These are phyloP conservation scores for Daubentonia madagascariensis DNA, from an alignment of 2,113 vertebrate species.

Conservation along the genomic window DNA sequence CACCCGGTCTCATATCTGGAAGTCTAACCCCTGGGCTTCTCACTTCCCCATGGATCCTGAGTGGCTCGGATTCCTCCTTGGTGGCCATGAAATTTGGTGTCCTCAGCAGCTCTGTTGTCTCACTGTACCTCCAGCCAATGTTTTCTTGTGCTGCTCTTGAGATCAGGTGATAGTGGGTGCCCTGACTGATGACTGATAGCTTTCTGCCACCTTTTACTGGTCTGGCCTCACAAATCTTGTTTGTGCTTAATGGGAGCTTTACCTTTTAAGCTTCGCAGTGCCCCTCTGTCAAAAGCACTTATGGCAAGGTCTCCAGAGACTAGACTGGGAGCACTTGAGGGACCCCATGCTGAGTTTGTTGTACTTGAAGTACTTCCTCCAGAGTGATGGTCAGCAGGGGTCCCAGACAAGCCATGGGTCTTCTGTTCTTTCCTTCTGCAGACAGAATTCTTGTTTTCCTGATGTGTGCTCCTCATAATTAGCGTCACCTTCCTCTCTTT, in stretches of 20 bases:
- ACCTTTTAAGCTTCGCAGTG: neutral
- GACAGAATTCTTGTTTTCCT: constrained; percentile 13
- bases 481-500: neutral
- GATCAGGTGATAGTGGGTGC: neutral
- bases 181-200: neutral
- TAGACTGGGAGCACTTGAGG: neutral
- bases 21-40: neutral
- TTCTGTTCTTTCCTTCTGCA: neutral
- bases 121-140: neutral
- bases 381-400: neutral
- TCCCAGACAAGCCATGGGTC: neutral
- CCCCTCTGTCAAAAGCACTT: neutral
- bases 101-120: neutral
- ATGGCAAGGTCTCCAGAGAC: neutral
- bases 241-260: neutral
- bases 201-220: neutral
- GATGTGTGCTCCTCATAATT: neutral
- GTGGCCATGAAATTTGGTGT: neutral
- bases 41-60: neutral
- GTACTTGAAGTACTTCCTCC: neutral
- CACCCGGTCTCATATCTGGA: neutral
- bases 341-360: neutral
- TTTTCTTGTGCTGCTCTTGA: neutral
- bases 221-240: neutral
- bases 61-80: neutral